Evolutionary conservation across 2,888 invertebrate species (phyloP).

Genomic region (Pyrocoelia pectoralis): DNA sequence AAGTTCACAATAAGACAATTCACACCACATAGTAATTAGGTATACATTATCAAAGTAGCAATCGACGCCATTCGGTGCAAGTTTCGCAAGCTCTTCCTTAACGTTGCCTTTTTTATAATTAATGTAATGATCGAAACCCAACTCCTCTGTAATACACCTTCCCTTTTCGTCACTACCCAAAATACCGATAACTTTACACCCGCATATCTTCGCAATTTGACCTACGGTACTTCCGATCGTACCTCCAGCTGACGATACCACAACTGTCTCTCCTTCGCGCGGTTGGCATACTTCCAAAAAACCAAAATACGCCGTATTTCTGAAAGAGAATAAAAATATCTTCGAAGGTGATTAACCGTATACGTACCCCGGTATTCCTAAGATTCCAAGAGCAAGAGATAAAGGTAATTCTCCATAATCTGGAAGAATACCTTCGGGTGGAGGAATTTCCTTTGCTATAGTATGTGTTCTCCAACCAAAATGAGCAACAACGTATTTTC

Average conservation of each 20-base stretch:
- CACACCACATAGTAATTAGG: no score
- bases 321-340: conserved; percentile 46
- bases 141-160: conserved; percentile 69
- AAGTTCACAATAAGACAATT: background rate
- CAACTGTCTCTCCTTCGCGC: conserved; percentile 76
- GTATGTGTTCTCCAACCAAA: conserved; percentile 76
- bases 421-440: conserved; percentile 58
- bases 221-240: conserved; percentile 82
- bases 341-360: no score
- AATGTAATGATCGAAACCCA: conserved; percentile 74
- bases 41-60: conserved; percentile 84
- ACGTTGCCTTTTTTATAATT: conserved; percentile 75
- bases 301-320: conserved; percentile 80
- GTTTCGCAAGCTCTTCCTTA: conserved; percentile 63
- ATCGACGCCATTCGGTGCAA: conserved; percentile 74
- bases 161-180: conserved; percentile 77
- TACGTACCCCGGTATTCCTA: conserved; percentile 29
- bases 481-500: conserved; percentile 68
- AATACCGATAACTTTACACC: conserved; percentile 74
- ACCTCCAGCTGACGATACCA: conserved; percentile 78
- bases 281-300: conserved; percentile 75
- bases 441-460: conserved; percentile 55
- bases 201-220: conserved; percentile 79
- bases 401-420: conserved; percentile 51
- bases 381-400: conserved; percentile 18